Evolutionary conservation across 2,113 vertebrate genomes (phyloP).

Genomic region (Hippopotamus amphibius): DNA sequence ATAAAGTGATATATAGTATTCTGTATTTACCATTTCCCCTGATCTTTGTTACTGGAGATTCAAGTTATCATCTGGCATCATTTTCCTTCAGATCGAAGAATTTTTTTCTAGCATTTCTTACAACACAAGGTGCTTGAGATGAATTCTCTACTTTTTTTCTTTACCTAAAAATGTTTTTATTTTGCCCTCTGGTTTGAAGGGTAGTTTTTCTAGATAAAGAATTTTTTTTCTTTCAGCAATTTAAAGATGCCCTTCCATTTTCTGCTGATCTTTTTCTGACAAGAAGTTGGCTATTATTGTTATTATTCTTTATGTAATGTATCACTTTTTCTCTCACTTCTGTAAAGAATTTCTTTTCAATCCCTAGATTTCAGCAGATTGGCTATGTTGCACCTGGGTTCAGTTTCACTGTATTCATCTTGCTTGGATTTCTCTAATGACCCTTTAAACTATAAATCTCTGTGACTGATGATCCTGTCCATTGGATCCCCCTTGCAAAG

Average conservation of each 20-base stretch:
- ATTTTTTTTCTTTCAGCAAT: not conserved
- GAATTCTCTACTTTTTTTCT: not conserved
- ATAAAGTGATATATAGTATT: not conserved
- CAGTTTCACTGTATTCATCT: not conserved
- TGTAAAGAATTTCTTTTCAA: not conserved
- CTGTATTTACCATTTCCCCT: not conserved
- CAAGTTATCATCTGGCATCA: not conserved
- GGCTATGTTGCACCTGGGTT: not conserved
- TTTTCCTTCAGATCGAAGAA: not conserved
- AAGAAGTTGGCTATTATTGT: not conserved
- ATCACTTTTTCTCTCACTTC: not conserved
- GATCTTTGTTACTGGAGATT: not conserved
- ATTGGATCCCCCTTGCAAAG: not conserved
- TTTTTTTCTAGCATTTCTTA: not conserved
- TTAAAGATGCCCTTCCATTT: not conserved
- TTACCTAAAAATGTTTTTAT: not conserved
- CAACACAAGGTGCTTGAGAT: not conserved
- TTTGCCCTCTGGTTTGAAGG: not conserved
- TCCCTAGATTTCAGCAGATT: not conserved
- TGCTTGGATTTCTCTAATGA: not conserved
- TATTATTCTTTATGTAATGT: not conserved
- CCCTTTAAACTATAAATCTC: not conserved
- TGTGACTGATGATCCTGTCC: not conserved
- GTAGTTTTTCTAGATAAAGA: not conserved
- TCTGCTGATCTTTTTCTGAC: not conserved